Evolutionary conservation across 1,140 invertebrate genomes (phyloP).

Genomic region (Maconellicoccus hirsutus): DNA sequence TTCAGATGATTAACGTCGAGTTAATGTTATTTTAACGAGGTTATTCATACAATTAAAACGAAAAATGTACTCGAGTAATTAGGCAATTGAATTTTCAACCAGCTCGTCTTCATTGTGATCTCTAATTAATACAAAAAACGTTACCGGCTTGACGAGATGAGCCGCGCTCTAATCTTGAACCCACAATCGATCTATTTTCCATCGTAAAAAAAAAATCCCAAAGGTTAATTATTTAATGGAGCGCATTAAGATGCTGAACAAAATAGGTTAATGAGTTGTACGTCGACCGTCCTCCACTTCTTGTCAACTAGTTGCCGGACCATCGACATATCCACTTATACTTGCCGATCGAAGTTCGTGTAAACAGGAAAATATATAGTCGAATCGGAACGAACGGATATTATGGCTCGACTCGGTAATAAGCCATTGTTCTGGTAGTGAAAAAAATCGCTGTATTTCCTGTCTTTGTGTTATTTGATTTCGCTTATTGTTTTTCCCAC

Average conservation of each 20-base stretch:
- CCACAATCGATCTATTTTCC: too few relatives aligned
- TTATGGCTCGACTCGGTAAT: not conserved
- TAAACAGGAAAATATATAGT: not conserved
- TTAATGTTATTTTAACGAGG: not conserved
- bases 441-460: not conserved
- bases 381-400: not conserved
- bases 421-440: not conserved
- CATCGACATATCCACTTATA: too few relatives aligned
- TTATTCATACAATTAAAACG: not conserved
- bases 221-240: not conserved
- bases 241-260: not conserved
- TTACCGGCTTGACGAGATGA: too few relatives aligned
- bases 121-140: too few relatives aligned
- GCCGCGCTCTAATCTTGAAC: too few relatives aligned
- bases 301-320: not conserved
- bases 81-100: too few relatives aligned
- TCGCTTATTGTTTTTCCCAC: slow-evolving; percentile 7
- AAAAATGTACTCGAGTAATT: not conserved
- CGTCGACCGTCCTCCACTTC: not conserved
- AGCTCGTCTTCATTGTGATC: too few relatives aligned
- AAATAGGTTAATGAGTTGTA: not conserved
- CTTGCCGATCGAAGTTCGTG: not conserved
- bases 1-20: not conserved
- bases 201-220: too few relatives aligned
- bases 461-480: slow-evolving; percentile 5